Conservation (phyloP, 2,888 invertebrate genomes). For the Rhynchonema sp. region DNA sequence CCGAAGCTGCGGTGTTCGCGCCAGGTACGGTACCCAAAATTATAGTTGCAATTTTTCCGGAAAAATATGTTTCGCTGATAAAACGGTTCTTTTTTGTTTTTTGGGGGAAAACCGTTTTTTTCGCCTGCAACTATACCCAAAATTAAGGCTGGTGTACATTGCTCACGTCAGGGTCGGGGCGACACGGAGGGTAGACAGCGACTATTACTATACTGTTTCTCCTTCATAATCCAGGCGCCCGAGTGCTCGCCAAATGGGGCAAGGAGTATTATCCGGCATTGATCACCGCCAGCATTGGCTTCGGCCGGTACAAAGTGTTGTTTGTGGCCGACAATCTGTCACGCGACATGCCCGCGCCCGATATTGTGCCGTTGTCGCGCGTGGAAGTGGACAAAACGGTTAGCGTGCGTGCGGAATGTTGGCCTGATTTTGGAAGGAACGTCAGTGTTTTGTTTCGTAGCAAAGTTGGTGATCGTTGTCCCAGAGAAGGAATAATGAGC, state of each 20-base stretch:
- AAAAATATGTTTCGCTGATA: neutral
- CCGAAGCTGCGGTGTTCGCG: constrained; percentile 1
- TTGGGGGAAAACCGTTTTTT: no score
- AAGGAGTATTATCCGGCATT: constrained; percentile 5
- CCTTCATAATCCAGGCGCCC: constrained; percentile 9
- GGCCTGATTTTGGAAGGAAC: no score
- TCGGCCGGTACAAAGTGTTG: constrained; percentile 5
- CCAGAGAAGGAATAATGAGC: no score
- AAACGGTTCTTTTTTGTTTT: no score
- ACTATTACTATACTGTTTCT: no score
- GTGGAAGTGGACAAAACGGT: constrained; percentile 3
- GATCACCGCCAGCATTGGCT: neutral
- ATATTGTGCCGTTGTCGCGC: constrained; percentile 2
- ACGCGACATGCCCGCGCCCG: constrained; percentile 7
- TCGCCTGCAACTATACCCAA: no score
- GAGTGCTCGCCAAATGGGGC: constrained; percentile 8
- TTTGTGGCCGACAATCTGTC: constrained; percentile 4
- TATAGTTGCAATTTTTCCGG: neutral
- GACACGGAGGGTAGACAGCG: no score
- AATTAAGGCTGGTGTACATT: no score
- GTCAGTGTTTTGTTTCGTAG: no score
- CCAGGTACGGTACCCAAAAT: neutral
- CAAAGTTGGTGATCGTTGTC: no score
- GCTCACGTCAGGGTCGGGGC: no score
- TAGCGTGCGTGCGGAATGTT: neutral